Conservation (phyloP, 1,140 invertebrate genomes). For the Drosophila lacteicornis region DNA sequence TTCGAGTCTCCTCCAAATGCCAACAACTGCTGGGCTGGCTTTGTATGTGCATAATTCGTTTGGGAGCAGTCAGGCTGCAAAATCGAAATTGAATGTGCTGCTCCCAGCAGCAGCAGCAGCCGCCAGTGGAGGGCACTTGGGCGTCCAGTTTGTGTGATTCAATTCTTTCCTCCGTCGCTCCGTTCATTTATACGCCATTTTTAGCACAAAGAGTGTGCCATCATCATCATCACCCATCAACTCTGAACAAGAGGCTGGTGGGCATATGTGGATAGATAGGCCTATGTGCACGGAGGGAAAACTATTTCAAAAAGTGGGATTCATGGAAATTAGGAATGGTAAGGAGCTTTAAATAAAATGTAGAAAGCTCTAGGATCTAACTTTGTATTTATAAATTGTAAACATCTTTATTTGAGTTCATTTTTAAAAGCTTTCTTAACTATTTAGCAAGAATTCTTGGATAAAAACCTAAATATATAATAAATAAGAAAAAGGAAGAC, state of each 20-base stretch:
- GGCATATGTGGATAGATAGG: slow-evolving; percentile 49
- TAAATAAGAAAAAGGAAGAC: no score
- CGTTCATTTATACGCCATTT: slow-evolving; percentile 67
- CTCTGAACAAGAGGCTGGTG: slow-evolving; percentile 39
- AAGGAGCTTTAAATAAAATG: background rate
- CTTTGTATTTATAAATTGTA: background rate
- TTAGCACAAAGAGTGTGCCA: slow-evolving; percentile 53
- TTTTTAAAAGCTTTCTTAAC: background rate
- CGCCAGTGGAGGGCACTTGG: slow-evolving; percentile 51
- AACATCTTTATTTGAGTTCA: background rate
- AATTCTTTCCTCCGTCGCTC: slow-evolving; percentile 45
- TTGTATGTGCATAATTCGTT: slow-evolving; percentile 50
- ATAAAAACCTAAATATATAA: no score
- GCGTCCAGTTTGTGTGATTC: slow-evolving; percentile 61
- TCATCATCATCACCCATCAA: slow-evolving; percentile 12
- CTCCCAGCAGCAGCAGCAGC: background rate
- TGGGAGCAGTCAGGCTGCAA: slow-evolving; percentile 47
- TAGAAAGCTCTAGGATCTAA: no score
- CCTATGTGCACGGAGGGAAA: slow-evolving; percentile 19
- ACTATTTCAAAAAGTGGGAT: background rate
- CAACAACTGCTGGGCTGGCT: slow-evolving; percentile 17
- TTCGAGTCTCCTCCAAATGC: slow-evolving; percentile 21
- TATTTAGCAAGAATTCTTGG: no score
- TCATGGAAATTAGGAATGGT: no score
- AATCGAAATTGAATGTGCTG: slow-evolving; percentile 55